Evolutionary conservation across 2,797 vertebrate species (phyloP), one percentile per base, ranked within the genome.

Genomic region (Sternarchorhynchus goeldii): DNA sequence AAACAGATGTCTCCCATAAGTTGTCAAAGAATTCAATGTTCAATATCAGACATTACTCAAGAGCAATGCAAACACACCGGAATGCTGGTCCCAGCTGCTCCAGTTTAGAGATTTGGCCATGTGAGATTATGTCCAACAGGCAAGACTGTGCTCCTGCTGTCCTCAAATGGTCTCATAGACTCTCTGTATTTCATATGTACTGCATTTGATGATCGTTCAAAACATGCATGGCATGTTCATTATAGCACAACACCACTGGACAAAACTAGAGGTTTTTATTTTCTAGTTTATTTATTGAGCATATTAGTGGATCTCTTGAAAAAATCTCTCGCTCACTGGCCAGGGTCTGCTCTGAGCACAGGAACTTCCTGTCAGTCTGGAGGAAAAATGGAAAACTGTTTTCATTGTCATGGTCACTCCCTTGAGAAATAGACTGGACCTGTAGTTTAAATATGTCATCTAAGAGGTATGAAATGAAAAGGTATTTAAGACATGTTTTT

Each of bases 391-490:
- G 66, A 81, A 79, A 85, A 39, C 76, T 34, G 53, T 53, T 78
- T 78, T 78, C 75, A 77, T 63, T 77, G 63, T 41, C 76, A 86
- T 67, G 68, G 80, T 88, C 87, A 87, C 82, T 86, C 36, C 78
- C 53, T 16, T 77, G 76, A 3, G 39, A 69, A 56, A 68, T 77
- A 82, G 66, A 90, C 88, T 90, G 89, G 76, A 57, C 57, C 34
- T 60, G 62, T 88, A 85, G 87, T 83, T 84, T 91, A 89, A 90
- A 91, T 92, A 89, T 90, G 83, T 91, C 89, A 90, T 41, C 84
- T 77, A 41, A 10, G 34, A 45, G n/a, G 63, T 64, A 7, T 65
- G 21, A 20, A 58, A 59, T 70, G 45, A 34, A 41, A 6, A 66
- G 39, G 31, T 25, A 59, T 50, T 73, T 68, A 67, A 68, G 58